A percentile compares a stretch with the other conserved stretches of the same genome.
Conservation (phyloP, 1,140 invertebrate species). For the Aphis gossypii region DNA sequence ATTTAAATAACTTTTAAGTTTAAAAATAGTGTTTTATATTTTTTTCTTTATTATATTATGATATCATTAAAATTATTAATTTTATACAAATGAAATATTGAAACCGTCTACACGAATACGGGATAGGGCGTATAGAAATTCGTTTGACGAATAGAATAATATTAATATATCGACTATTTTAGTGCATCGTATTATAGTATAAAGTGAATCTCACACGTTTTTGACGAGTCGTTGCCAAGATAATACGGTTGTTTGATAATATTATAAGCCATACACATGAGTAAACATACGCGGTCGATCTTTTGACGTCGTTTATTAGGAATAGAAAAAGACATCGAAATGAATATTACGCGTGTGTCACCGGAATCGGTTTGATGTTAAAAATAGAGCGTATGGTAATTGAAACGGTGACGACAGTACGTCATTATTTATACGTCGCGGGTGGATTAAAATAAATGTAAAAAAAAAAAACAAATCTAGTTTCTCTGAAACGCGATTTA, state of each 20-base stretch:
- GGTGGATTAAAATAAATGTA: not conserved
- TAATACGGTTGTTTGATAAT: slow-evolving; percentile 9
- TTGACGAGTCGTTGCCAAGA: slow-evolving; percentile 31
- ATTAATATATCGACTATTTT: not conserved
- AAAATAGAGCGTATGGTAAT: slow-evolving; percentile 13
- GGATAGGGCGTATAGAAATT: not conserved
- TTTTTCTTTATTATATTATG: not conserved
- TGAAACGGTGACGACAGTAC: slow-evolving; percentile 10
- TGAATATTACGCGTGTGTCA: not conserved
- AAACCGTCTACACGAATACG: not conserved
- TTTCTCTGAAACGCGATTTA: not conserved
- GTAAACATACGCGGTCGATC: not conserved
- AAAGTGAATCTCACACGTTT: not conserved
- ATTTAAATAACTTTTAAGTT: not conserved
- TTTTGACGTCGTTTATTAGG: not conserved
- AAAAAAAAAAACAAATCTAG: not conserved
- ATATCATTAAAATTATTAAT: not conserved
- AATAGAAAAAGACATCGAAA: not conserved
- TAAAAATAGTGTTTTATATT: not conserved
- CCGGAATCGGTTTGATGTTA: slow-evolving; percentile 42
- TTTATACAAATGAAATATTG: not conserved
- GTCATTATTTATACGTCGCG: slow-evolving; percentile 16
- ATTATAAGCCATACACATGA: not conserved
- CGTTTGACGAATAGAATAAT: not conserved
- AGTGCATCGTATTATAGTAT: not conserved